Percentiles rank a stretch among this genome's conserved stretches.
Conservation (phyloP, 2,888 invertebrate genomes). For the Drosophila paranaensis region DNA sequence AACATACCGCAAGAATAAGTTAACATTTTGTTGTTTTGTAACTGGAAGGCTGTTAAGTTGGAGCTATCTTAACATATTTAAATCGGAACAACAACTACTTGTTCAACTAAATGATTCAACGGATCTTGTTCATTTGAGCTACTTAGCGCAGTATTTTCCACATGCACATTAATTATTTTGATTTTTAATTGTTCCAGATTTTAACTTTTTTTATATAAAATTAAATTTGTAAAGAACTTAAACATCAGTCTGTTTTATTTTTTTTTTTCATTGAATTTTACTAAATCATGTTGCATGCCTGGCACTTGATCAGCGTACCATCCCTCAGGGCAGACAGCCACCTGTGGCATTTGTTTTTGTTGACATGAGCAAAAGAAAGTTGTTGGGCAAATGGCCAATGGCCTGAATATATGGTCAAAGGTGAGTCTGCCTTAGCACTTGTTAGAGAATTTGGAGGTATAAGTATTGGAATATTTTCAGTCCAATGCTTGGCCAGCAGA, state of each 20-base stretch:
- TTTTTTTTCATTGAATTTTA: neutral
- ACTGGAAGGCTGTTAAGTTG: neutral
- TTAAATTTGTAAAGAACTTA: neutral
- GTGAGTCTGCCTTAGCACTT: slow-evolving; percentile 11
- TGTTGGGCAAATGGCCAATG: slow-evolving; percentile 10
- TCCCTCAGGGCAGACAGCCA: slow-evolving; percentile 26
- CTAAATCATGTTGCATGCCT: neutral
- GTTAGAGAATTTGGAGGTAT: neutral
- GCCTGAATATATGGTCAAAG: slow-evolving; percentile 7
- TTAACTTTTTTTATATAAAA: neutral
- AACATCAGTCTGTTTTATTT: neutral
- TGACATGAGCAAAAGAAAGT: slow-evolving; percentile 47
- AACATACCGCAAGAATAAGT: neutral
- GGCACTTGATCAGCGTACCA: slow-evolving; percentile 5
- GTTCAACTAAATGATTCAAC: neutral
- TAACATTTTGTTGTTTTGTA: neutral
- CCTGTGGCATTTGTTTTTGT: slow-evolving; percentile 43
- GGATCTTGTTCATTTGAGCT: slow-evolving; percentile 1
- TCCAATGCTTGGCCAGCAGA: slow-evolving; percentile 14
- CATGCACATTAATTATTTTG: too few species aligned
- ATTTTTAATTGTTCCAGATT: neutral
- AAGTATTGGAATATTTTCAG: slow-evolving; percentile 7
- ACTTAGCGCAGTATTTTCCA: neutral
- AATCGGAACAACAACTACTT: neutral
- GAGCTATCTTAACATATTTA: neutral